Percentiles rank a stretch among this genome's conserved stretches.
phyloP scores from a whole-genome alignment of 2,113 vertebrate species.

The Coreoperca whiteheadi region DNA sequence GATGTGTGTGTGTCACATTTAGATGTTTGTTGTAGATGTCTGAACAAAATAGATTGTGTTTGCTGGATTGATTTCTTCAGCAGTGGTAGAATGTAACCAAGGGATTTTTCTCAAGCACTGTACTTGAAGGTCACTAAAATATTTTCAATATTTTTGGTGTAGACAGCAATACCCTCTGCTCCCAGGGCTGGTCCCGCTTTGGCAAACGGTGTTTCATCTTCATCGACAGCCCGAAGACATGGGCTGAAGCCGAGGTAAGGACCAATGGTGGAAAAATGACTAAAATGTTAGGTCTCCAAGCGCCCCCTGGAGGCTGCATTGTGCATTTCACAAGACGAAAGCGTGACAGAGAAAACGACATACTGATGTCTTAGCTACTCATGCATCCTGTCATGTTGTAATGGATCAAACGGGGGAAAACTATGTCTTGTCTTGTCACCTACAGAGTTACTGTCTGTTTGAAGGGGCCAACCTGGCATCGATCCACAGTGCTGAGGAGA shows the following conservation, averaged over 20 bases:
- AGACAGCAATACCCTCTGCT: background rate
- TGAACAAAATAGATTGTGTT: too few relatives aligned
- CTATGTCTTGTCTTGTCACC: background rate
- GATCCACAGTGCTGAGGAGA: constrained; percentile 23
- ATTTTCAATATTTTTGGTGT: background rate
- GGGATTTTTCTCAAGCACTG: too few relatives aligned
- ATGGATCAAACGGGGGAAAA: background rate
- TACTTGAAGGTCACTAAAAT: background rate
- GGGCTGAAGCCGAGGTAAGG: constrained; percentile 64
- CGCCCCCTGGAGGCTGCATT: background rate
- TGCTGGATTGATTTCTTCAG: too few relatives aligned
- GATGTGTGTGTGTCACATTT: background rate
- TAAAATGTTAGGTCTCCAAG: background rate
- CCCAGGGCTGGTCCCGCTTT: background rate
- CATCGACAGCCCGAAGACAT: constrained; percentile 39
- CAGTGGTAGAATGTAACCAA: too few relatives aligned
- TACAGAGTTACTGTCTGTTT: constrained; percentile 56
- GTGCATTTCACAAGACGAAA: background rate
- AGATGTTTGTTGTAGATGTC: too few relatives aligned
- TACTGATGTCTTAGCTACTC: background rate
- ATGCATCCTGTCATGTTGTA: too few relatives aligned
- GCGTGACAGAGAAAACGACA: background rate
- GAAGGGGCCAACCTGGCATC: constrained; percentile 56
- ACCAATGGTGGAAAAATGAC: too few relatives aligned
- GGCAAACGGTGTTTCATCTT: constrained; percentile 6